Base-by-base conservation (phyloP, 2,113 vertebrate species). In the Rutilus rutilus region DNA sequence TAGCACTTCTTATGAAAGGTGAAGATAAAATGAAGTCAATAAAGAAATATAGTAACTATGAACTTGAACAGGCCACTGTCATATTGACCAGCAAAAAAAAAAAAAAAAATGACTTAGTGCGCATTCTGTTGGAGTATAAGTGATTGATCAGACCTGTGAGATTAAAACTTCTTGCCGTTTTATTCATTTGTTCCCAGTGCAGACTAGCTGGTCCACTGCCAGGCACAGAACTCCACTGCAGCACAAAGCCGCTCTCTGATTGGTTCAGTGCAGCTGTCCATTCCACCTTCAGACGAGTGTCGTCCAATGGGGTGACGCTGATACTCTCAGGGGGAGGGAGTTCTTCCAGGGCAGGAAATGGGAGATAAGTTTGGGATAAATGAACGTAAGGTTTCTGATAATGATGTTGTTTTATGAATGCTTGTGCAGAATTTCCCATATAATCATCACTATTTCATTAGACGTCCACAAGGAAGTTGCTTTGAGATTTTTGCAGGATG, bases 201-300 rank as follows among this genome's bases (percentile, higher is more conserved):
- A 90, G 50, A 73, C 10, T 1, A 54, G 11, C 50, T 23, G 64
- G 77, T 27, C 15, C 86, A 67, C 42, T 30, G 57, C 89, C 7
- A 42, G 83, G 76, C 77, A 91, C 59, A 2, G 87, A 69, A 60
- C 87, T 89, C 94, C 95, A 96, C 81, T 95, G 93, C 19, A 95
- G 86, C 5, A 94, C 86, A 47, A 91, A 96, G 59, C 89, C 86
- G 6, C 30, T 88, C 33, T 52, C 79, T 10, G 86, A 80, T 50
- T 5, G 78, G 82, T 76, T n/a, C 0, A 1, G 39, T 3, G 89
- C 73, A 47, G 83, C 59, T 57, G 23, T 86, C 94, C 94, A 95
- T 6, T 52, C 39, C 27, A 95, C 88, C 3, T 84, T 83, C 69
- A 94, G 45, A 17, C 78, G 78, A n/a, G 60, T 86, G n/a, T 93